A percentile compares a stretch with the other conserved stretches of the same genome.
phyloP scores from a whole-genome alignment of 2,888 invertebrate genomes.

The Aleiodes alternator region DNA sequence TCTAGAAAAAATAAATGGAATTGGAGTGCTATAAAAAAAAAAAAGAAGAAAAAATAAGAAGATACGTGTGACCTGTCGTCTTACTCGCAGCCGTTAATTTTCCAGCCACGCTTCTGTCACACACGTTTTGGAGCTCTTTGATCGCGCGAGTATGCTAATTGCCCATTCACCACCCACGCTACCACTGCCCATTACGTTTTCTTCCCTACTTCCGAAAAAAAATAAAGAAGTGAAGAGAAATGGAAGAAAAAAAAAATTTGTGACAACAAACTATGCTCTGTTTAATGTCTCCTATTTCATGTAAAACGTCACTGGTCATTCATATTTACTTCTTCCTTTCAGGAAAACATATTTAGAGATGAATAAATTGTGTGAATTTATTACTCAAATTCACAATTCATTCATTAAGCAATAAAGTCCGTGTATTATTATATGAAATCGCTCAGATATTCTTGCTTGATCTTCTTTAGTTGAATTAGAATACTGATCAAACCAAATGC shows the following conservation, averaged over 20 bases:
- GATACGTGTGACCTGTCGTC: slow-evolving; percentile 44
- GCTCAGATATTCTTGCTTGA: too few species aligned
- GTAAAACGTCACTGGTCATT: slow-evolving; percentile 32
- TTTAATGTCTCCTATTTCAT: slow-evolving; percentile 29
- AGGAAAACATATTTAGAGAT: slow-evolving; percentile 19
- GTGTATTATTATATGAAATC: neutral
- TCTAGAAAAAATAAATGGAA: slow-evolving; percentile 20
- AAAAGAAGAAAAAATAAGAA: slow-evolving; percentile 11
- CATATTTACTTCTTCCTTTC: slow-evolving; percentile 30
- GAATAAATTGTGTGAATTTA: neutral
- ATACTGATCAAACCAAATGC: too few species aligned
- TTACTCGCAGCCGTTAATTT: slow-evolving; percentile 54
- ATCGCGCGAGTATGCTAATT: slow-evolving; percentile 64
- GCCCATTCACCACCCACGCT: slow-evolving; percentile 58
- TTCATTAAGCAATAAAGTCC: neutral
- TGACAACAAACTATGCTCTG: slow-evolving; percentile 29
- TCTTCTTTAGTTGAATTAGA: too few species aligned
- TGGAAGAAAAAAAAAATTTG: neutral
- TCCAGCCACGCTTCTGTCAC: slow-evolving; percentile 41
- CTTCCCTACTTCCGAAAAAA: slow-evolving; percentile 27
- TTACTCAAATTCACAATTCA: neutral
- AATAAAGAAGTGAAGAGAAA: neutral
- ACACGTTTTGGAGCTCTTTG: slow-evolving; percentile 57
- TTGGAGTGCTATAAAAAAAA: slow-evolving; percentile 45
- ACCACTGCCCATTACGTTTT: slow-evolving; percentile 37